Conservation (phyloP, 2,797 vertebrate species). For the Scleropages formosus region DNA sequence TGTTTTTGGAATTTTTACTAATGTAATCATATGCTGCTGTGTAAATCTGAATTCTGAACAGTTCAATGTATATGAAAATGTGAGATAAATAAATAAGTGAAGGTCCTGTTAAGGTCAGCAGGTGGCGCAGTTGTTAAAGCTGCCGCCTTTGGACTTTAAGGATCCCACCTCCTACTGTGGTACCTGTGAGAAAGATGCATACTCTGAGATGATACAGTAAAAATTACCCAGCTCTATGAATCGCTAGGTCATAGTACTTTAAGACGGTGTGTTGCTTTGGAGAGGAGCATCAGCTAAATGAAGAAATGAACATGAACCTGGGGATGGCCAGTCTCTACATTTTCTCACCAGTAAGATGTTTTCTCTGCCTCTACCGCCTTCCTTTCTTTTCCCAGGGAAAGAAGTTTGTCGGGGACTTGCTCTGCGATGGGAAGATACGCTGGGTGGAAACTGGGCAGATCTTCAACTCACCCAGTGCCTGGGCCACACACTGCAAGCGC, state of each 20-base stretch:
- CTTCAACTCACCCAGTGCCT: slow-evolving; percentile 93
- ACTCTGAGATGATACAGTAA: too few species aligned
- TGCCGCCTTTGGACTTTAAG: background rate
- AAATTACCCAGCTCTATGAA: too few species aligned
- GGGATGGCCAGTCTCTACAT: too few species aligned
- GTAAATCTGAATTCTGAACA: background rate
- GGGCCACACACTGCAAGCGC: slow-evolving; percentile 95
- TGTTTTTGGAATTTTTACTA: too few species aligned
- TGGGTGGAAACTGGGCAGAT: slow-evolving; percentile 95
- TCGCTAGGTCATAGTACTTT: too few species aligned
- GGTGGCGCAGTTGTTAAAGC: too few species aligned
- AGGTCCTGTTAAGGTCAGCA: background rate
- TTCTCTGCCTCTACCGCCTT: background rate
- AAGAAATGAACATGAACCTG: too few species aligned
- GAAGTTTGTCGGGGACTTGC: slow-evolving; percentile 89
- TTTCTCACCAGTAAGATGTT: too few species aligned
- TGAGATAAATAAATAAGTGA: too few species aligned
- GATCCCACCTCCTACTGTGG: background rate
- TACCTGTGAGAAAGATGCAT: background rate
- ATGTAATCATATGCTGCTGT: background rate
- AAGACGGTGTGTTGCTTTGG: too few species aligned
- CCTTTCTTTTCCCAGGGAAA: slow-evolving; percentile 72
- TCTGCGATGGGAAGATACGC: slow-evolving; percentile 87
- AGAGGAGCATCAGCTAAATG: too few species aligned
- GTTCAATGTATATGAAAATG: background rate